Conservation (phyloP, 2,888 invertebrate species). For the Brachycybe producta region DNA sequence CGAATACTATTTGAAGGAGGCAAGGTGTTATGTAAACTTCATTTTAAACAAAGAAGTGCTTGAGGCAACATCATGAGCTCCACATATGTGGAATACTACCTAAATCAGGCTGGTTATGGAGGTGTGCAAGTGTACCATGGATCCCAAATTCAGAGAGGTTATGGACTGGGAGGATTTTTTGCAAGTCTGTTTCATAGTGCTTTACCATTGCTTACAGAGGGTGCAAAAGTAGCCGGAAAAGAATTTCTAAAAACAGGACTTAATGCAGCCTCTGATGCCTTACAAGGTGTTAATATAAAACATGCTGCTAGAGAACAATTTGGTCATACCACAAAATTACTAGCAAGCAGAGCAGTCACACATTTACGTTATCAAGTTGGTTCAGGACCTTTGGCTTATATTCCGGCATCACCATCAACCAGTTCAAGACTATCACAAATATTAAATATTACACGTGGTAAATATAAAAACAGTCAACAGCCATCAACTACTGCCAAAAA, state of each 20-base stretch:
- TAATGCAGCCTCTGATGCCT: neutral
- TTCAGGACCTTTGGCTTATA: neutral
- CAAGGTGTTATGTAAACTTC: neutral
- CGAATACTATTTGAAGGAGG: conserved; percentile 1
- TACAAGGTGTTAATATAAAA: conserved; percentile 7
- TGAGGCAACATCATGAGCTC: neutral
- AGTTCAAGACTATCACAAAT: no score
- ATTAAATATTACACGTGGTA: no score
- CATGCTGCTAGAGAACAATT: neutral
- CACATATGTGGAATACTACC: no score
- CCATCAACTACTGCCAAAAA: no score
- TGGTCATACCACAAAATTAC: neutral
- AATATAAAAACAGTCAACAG: no score
- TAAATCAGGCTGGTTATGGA: no score
- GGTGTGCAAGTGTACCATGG: no score
- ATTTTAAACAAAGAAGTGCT: conserved; percentile 4
- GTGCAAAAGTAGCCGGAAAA: conserved; percentile 1
- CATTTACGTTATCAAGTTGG: conserved; percentile 3
- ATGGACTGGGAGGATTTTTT: no score
- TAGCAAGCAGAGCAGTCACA: neutral
- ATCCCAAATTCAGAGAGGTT: no score
- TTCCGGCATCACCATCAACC: no score
- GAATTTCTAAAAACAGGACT: conserved; percentile 3
- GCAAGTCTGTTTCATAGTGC: neutral
- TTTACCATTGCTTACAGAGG: neutral